Evolutionary conservation across 2,888 invertebrate genomes (phyloP).

Genomic region (Chalcis sispes): DNA sequence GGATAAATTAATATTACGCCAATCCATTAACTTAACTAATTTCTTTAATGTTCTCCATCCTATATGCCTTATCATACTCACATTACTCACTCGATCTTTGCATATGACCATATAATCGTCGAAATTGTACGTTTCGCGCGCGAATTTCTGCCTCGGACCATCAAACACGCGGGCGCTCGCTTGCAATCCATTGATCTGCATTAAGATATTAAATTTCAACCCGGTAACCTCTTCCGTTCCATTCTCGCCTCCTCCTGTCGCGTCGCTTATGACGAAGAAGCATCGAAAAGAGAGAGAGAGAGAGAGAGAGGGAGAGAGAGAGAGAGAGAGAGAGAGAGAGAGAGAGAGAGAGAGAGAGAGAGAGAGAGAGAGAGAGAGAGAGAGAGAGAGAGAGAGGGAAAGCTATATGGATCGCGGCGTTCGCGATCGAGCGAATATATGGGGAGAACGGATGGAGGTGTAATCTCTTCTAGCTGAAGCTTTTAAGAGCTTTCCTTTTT

Average conservation of each 20-base stretch:
- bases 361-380: too few relatives aligned
- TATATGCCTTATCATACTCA: too few relatives aligned
- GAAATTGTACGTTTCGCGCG: slow-evolving; percentile 10
- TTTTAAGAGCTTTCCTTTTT: slow-evolving; percentile 29
- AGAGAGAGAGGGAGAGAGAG: background rate
- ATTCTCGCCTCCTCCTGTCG: background rate
- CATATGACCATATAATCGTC: slow-evolving; percentile 18
- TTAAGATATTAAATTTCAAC: slow-evolving; percentile 46
- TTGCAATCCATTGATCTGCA: slow-evolving; percentile 3
- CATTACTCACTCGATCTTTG: too few relatives aligned
- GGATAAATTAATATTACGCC: too few relatives aligned
- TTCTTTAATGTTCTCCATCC: too few relatives aligned
- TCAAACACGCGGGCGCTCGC: background rate
- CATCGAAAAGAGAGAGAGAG: slow-evolving; percentile 1
- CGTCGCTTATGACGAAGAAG: background rate
- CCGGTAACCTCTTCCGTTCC: background rate
- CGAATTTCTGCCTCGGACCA: background rate
- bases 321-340: too few relatives aligned
- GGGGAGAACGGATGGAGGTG: background rate
- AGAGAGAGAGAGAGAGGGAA: too few relatives aligned
- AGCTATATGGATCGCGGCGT: slow-evolving; percentile 4
- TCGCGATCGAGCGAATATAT: slow-evolving; percentile 28
- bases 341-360: too few relatives aligned
- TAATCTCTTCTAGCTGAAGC: too few relatives aligned
- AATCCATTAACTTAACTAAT: too few relatives aligned